Evolutionary conservation across 2,113 vertebrate species (phyloP), one percentile per base, ranked within the genome.

Genomic region (Trogon surrucura): DNA sequence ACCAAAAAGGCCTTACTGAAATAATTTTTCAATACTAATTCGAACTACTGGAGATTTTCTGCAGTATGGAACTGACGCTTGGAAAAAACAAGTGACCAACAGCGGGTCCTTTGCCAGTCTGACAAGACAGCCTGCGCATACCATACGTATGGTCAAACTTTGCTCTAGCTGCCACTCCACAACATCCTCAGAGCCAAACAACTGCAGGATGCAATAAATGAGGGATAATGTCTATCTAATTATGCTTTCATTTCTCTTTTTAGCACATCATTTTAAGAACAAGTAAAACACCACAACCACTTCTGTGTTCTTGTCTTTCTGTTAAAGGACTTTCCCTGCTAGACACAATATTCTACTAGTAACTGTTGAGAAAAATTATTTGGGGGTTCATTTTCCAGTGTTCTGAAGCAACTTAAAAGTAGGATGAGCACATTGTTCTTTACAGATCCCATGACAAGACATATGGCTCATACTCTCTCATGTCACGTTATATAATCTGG

Each of bases 401-500:
- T 16, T 88, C 81, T 85, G 81, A 84, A 91, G 77, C 53, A 93
- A 83, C 44, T 65, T 71, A n/a, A 50, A 75, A 34, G 61, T 29
- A 61, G 61, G 65, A 89, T 95, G 73, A 89, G 56, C 57, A 75
- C 65, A 64, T 36, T 81, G 67, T 26, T 94, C 50, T 83, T 78
- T 41, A 74, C 8, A 78, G 69, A 75, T 79, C 86, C 80, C 77
- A 61, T 95, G 93, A 96, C 65, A 92, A 79, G 75, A 92, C 69
- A 56, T 67, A 64, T 58, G 80, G 80, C 69, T 94, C 75, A 90
- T 71, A 74, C 36, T 36, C 67, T 30, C 67, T 88, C 47, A 9
- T 51, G 65, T 74, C 88, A 66, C 4, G 3, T 85, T 92, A 61
- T 11, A 41, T 19, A 69, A 81, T 71, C 44, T 0, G 1, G 26